A percentile compares a stretch with the other conserved stretches of the same genome.
phyloP scores from a whole-genome alignment of 1,140 invertebrate species.

The Aphidius gifuensis region DNA sequence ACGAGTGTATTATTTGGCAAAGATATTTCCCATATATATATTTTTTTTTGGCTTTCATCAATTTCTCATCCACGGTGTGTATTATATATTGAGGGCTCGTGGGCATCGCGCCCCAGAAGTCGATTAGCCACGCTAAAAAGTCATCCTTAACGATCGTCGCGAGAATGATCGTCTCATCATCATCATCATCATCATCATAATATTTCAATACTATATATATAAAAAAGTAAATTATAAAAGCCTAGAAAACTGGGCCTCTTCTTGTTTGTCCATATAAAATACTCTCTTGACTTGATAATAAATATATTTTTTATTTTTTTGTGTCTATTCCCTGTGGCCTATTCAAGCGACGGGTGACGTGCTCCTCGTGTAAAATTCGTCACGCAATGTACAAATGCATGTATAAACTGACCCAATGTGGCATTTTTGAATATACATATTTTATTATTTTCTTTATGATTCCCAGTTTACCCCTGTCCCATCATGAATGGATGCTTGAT shows the following conservation, averaged over 20 bases:
- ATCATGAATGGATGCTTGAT: constrained; percentile 46
- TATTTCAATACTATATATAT: too few species aligned
- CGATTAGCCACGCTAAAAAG: constrained; percentile 14
- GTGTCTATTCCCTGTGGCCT: background rate
- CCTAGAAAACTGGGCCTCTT: too few species aligned
- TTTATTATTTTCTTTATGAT: background rate
- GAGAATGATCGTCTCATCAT: background rate
- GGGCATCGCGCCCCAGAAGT: background rate
- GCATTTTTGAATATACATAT: too few species aligned
- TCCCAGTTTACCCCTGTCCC: constrained; percentile 25
- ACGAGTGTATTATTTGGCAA: too few species aligned
- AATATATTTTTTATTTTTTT: too few species aligned
- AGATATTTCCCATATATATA: too few species aligned
- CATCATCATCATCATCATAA: too few species aligned
- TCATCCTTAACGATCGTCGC: constrained; percentile 7
- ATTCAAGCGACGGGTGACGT: background rate
- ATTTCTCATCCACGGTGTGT: background rate
- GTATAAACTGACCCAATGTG: too few species aligned
- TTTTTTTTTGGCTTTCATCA: background rate
- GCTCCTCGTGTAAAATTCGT: constrained; percentile 38
- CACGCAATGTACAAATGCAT: constrained; percentile 29
- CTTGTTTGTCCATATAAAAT: too few species aligned
- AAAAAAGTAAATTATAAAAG: too few species aligned
- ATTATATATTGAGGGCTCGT: background rate
- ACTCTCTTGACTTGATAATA: too few species aligned